These are phyloP conservation scores for Apodemia zela DNA, from an alignment of 2,888 invertebrate species.

Conservation along the genomic window DNA sequence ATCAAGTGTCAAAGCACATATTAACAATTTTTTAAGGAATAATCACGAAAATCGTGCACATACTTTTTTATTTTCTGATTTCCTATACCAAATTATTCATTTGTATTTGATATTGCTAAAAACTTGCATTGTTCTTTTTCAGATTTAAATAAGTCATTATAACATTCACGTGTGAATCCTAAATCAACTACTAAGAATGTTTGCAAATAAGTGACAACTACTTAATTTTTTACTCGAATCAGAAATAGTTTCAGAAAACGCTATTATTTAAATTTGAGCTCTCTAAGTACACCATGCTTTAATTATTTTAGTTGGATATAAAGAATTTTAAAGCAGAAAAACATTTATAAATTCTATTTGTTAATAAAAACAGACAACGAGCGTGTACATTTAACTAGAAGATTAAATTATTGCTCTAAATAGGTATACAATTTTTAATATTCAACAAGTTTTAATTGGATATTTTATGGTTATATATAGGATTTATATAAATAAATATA, in stretches of 20 bases:
- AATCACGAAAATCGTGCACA: neutral
- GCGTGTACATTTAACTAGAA: conserved; percentile 50
- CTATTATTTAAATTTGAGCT: conserved; percentile 14
- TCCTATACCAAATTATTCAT: neutral
- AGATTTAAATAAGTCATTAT: neutral
- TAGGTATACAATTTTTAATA: conserved; percentile 51
- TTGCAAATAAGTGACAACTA: conserved; percentile 15
- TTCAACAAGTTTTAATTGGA: conserved; percentile 41
- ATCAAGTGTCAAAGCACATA: neutral
- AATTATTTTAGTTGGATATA: conserved; percentile 10
- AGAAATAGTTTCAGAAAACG: conserved; percentile 11
- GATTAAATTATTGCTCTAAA: conserved; percentile 68
- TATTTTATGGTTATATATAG: conserved; percentile 45
- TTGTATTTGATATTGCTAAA: neutral
- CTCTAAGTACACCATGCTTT: conserved; percentile 13
- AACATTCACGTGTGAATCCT: conserved; percentile 6
- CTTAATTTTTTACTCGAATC: conserved; percentile 6
- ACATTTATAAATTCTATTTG: conserved; percentile 56
- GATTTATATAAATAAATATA: conserved; percentile 31
- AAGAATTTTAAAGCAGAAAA: conserved; percentile 44
- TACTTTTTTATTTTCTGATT: neutral
- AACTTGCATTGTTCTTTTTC: neutral
- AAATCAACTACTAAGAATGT: conserved; percentile 13
- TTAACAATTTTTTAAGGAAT: neutral
- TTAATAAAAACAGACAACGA: conserved; percentile 65